phyloP scores from a whole-genome alignment of 2,797 vertebrate genomes.

The Pelodytes ibericus region DNA sequence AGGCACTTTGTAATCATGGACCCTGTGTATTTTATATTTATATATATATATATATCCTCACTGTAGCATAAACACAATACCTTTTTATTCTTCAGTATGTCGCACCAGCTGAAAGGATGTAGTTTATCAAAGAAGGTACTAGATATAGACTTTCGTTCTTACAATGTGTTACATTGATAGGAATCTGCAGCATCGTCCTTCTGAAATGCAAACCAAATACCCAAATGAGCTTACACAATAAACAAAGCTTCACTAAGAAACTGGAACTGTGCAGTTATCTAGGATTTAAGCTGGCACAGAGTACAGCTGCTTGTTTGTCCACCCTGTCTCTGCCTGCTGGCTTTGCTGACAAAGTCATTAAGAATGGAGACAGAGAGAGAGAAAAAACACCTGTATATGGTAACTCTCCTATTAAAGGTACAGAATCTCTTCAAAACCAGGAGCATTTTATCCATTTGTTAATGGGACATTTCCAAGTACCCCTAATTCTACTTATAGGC shows the following conservation, averaged over 20 bases:
- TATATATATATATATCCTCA: too few species aligned
- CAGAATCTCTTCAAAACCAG: not conserved
- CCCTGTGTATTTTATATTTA: too few species aligned
- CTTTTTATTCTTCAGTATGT: not conserved
- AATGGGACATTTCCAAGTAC: too few species aligned
- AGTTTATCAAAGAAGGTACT: too few species aligned
- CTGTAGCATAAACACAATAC: not conserved
- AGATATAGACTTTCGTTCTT: not conserved
- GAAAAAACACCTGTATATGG: not conserved
- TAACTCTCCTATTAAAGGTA: not conserved
- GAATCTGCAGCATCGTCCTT: not conserved
- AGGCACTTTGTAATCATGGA: too few species aligned
- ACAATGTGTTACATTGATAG: not conserved
- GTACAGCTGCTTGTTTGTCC: not conserved
- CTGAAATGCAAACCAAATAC: slow-evolving; percentile 2
- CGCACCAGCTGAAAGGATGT: not conserved
- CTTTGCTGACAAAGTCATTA: not conserved
- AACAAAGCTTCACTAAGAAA: slow-evolving; percentile 24
- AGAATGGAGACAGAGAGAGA: not conserved
- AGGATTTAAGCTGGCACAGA: not conserved
- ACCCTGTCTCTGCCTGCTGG: not conserved
- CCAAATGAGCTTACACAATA: slow-evolving; percentile 13
- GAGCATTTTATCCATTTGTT: too few species aligned
- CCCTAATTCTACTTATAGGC: too few species aligned
- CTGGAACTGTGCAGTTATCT: not conserved